Evolutionary conservation across 2,888 invertebrate species (phyloP), one percentile per base, ranked within the genome.

Genomic region (Corythucha ciliata): DNA sequence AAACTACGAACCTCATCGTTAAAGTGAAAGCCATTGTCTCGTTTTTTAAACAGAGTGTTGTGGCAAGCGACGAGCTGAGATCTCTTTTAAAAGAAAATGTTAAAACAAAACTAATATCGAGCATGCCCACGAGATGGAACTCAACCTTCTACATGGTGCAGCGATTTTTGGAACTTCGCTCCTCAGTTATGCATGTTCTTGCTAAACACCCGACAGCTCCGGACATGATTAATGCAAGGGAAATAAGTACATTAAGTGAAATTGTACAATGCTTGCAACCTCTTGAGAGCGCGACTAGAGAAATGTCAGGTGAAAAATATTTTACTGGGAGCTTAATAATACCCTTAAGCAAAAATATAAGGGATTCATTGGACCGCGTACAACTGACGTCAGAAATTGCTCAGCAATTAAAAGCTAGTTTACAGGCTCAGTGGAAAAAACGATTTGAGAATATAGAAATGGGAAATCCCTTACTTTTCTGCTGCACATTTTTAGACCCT

Each of bases 401-500:
- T n/a, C n/a, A n/a, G 29, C 22, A 41, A 41, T 21, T 41, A 3
- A 41, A 41, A 24, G 16, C n/a, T 3, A n/a, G 4, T 16, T 12
- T 41, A 14, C 7, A 7, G 3, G 24, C 2, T 10, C 24, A 41
- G 10, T 4, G 3, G 3, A 22, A 24, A 3, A 41, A 41, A 10
- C 3, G 41, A 24, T 24, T 41, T 5, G 7, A 6, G 16, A 6
- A 5, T 4, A n/a, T 41, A 24, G 41, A 41, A 41, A 41, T 29
- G 29, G n/a, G n/a, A n/a, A 10, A 5, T 4, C 4, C 16, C 45
- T 29, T 18, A 20, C 20, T 20, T 45, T 3, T 4, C 45, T 10
- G 21, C 20, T 2, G 45, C 45, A 29, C 4, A 3, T n/a, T 45
- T 3, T n/a, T 33, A 3, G 45, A 45, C n/a, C 45, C 45, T 7